Base-by-base conservation (phyloP, 2,113 vertebrate species). In the human region DNA sequence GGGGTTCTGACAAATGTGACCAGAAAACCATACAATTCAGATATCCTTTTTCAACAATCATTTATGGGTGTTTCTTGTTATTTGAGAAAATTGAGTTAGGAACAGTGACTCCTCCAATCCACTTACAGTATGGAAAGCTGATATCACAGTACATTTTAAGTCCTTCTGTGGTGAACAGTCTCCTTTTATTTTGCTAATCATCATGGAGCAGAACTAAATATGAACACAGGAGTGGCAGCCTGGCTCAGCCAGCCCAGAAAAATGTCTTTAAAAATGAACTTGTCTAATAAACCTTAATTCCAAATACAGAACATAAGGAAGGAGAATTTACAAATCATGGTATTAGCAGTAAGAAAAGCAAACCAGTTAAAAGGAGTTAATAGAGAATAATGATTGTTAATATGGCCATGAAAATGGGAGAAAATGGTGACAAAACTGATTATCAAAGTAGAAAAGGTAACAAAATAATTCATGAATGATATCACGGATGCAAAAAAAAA, bases 81-180 rank as follows among this genome's bases (percentile, higher is more conserved):
- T 13, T 25, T 1, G 50, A 68, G 48, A 50, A 35, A 52, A 55
- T 3, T 23, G 22, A 6, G 22, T 3, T 5, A 3, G 43, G 38
- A 7, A 1, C 27, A 9, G 0, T 12, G 35, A 16, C 22, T 4
- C 14, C 11, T 8, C 10, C 18, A 20, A 14, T 23, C 32, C 35
- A 22, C 10, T 27, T 14, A 23, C 43, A 32, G 45, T 3, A 5
- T 75, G 22, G 50, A 25, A 35, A 59, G n/a, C 50, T 82, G n/a
- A 3, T 7, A 8, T 17, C 23, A 27, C 20, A 23, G 50, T n/a
- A 13, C 13, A 12, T n/a, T 7, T 23, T 11, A 10, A 23, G 45
- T 32, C 78, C 22, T 20, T 18, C 48, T 20, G 10, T 35, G 78
- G 18, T n/a, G 12, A 80, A n/a, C 9, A 22, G 35, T 7, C 18